Conservation (phyloP, 2,888 invertebrate species). For the Stictocephala bisonia region DNA sequence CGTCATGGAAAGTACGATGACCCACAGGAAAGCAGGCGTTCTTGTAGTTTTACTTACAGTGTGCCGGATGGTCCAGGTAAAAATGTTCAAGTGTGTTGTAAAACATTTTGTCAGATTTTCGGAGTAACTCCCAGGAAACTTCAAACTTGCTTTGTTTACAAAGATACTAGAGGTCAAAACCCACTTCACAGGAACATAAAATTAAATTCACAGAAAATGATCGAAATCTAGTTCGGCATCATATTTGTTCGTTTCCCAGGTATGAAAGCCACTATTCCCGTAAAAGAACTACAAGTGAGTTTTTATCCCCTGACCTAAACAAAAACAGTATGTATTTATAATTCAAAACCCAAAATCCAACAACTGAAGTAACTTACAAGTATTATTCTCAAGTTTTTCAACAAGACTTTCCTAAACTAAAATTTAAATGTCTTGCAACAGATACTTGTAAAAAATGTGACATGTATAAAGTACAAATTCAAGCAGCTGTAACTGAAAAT, state of each 20-base stretch:
- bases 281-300: constrained; percentile 38
- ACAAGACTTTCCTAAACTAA: constrained; percentile 31
- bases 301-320: constrained; percentile 42
- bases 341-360: constrained; percentile 14
- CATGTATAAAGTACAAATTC: constrained; percentile 23
- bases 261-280: constrained; percentile 42
- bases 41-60: constrained; percentile 35
- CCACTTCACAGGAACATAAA: constrained; percentile 35
- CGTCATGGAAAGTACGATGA: constrained; percentile 35
- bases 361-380: constrained; percentile 1
- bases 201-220: constrained; percentile 40
- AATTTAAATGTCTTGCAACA: constrained; percentile 30
- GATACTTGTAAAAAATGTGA: constrained; percentile 49
- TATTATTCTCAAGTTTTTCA: constrained; percentile 26
- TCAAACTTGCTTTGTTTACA: constrained; percentile 31
- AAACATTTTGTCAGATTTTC: constrained; percentile 39
- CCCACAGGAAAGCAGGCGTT: constrained; percentile 30
- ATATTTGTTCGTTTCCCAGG: constrained; percentile 39
- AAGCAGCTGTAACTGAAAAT: constrained; percentile 11
- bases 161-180: constrained; percentile 33
- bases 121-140: constrained; percentile 39
- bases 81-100: constrained; percentile 40
- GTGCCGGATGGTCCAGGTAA: constrained; percentile 36
- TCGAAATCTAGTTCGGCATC: constrained; percentile 29
- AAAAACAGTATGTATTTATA: constrained; percentile 30